A percentile compares a stretch with the other conserved stretches of the same genome.
Evolutionary conservation across 2,888 invertebrate genomes (phyloP).

Genomic region (Hydraecia micacea): DNA sequence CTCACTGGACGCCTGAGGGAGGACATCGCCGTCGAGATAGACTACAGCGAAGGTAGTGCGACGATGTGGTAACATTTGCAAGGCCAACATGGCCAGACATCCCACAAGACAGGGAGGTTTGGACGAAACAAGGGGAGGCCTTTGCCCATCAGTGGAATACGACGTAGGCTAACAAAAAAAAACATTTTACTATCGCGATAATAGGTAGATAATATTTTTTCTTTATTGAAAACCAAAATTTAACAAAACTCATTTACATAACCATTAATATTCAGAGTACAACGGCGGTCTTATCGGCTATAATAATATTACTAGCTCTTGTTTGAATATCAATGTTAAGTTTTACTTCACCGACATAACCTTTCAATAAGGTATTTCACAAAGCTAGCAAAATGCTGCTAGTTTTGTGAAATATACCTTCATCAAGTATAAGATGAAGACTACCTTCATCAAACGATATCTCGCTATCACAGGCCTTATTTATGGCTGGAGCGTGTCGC

Average conservation of each 20-base stretch:
- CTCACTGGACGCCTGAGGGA: too few species aligned
- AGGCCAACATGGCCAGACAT: too few species aligned
- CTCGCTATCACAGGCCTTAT: slow-evolving; percentile 5
- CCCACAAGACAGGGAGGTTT: too few species aligned
- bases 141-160: too few species aligned
- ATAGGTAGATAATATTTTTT: neutral
- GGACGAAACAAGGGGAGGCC: too few species aligned
- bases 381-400: neutral
- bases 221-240: neutral
- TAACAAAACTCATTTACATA: neutral
- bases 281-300: neutral
- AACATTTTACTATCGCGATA: neutral
- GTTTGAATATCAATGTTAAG: neutral
- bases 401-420: neutral
- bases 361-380: neutral
- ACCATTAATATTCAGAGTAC: neutral
- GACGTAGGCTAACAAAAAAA: too few species aligned
- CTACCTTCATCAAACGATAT: slow-evolving; percentile 17
- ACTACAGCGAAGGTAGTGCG: too few species aligned
- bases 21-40: too few species aligned
- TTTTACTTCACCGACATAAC: neutral
- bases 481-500: slow-evolving; percentile 7
- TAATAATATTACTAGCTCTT: neutral
- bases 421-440: slow-evolving; percentile 10
- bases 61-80: too few species aligned